Evolutionary conservation across 2,888 invertebrate genomes (phyloP).

Genomic region (Bugula neritina): DNA sequence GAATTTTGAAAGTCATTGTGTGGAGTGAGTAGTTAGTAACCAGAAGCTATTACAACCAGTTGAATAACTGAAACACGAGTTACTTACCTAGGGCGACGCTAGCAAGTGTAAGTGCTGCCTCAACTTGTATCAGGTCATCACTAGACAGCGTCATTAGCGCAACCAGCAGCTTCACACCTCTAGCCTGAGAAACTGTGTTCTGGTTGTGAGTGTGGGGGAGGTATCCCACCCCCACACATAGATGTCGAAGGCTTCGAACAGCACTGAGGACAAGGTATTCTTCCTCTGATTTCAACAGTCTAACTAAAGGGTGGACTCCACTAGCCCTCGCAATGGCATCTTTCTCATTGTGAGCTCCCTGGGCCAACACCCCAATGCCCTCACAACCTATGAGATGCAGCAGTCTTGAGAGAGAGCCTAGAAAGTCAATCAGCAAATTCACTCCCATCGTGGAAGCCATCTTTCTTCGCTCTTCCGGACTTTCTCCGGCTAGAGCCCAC

Average conservation of each 20-base stretch:
- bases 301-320: conserved; percentile 45
- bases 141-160: conserved; percentile 48
- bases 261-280: conserved; percentile 49
- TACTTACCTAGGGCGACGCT: conserved; percentile 45
- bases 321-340: conserved; percentile 43
- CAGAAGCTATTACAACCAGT: too few species aligned
- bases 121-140: conserved; percentile 48
- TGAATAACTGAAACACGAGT: neutral
- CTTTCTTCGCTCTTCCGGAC: conserved; percentile 40
- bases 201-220: conserved; percentile 46
- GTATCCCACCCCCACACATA: conserved; percentile 49
- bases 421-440: conserved; percentile 46
- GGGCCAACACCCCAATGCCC: conserved; percentile 46
- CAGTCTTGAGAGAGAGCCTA: conserved; percentile 44
- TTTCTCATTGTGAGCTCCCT: conserved; percentile 45
- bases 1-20: too few species aligned
- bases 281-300: conserved; percentile 43
- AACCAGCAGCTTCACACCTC: conserved; percentile 46
- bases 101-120: conserved; percentile 48
- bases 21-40: too few species aligned
- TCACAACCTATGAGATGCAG: conserved; percentile 51
- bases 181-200: conserved; percentile 40
- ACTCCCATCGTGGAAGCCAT: conserved; percentile 49
- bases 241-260: conserved; percentile 43
- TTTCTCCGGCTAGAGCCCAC: conserved; percentile 49